A percentile compares a stretch with the other conserved stretches of the same genome.
These are phyloP conservation scores for Pseudomyrmex cubaensis DNA, from an alignment of 1,140 invertebrate genomes.

Conservation along the genomic window DNA sequence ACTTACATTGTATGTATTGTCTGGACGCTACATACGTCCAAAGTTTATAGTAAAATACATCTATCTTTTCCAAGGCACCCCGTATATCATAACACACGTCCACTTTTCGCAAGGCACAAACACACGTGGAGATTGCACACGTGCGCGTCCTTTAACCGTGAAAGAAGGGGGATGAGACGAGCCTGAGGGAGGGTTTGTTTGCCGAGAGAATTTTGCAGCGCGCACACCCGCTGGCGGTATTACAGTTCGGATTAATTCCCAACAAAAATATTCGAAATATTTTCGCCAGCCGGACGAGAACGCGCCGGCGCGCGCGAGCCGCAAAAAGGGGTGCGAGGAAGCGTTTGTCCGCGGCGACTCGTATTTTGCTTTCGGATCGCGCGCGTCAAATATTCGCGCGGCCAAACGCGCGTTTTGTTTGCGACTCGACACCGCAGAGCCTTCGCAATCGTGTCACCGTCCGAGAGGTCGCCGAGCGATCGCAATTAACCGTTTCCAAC, in stretches of 20 bases:
- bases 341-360: constrained; percentile 63
- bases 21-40: not conserved
- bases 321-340: constrained; percentile 50
- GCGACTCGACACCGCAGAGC: constrained; percentile 13
- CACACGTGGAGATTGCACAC: constrained; percentile 41
- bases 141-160: constrained; percentile 52
- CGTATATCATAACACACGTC: constrained; percentile 15
- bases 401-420: constrained; percentile 33
- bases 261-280: constrained; percentile 77
- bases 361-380: constrained; percentile 75
- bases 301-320: constrained; percentile 5
- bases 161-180: not conserved
- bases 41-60: not conserved
- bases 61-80: constrained; percentile 27
- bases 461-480: not conserved
- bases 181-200: constrained; percentile 67
- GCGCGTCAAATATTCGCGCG: constrained; percentile 63
- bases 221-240: constrained; percentile 66
- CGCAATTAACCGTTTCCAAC: constrained; percentile 31
- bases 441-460: constrained; percentile 32
- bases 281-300: constrained; percentile 58
- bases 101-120: constrained; percentile 31
- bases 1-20: too few relatives aligned
- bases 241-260: constrained; percentile 74
- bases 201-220: constrained; percentile 74